Base-by-base conservation (phyloP, 2,113 vertebrate species). In the Upupa epops region DNA sequence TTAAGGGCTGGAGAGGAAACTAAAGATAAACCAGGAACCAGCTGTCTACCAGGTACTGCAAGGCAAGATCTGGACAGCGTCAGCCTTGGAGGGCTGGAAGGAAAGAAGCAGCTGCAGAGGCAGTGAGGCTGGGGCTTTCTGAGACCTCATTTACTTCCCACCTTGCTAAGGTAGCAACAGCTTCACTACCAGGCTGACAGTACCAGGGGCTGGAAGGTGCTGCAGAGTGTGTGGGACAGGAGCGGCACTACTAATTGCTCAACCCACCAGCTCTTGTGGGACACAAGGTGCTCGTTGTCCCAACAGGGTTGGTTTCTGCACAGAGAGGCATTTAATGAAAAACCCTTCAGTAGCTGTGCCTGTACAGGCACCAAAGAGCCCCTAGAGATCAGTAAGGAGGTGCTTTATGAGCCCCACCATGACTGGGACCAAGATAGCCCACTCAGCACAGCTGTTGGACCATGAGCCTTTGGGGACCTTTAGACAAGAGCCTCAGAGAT, bases 261-360 rank as follows among this genome's bases (percentile, higher is more conserved):
- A 1, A 31, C 32, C 59, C 11, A 3, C 61, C 4, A 4, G 19
- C 17, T 17, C n/a, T 72, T 6, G 8, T 0, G 1, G 36, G 46
- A 51, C 55, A 54, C 19, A 52, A 80, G 48, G 36, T 2, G 2
- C 37, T 59, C 1, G 1, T 37, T 6, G 11, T 28, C 48, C 74
- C 8, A 3, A 36, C 46, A 32, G 21, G 13, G 42, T 2, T 70
- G 25, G 55, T 58, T 83, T 96, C 79, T 51, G 31, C 28, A 32
- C 42, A 56, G 56, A 69, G 8, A 7, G 8, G 26, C 36, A 19
- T 84, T 37, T 19, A 58, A 73, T n/a, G 37, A 82, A 84, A 85
- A 84, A 24, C 70, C 70, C 24, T 83, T 58, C 52, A 32, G 31
- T 55, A 36, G 13, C 0, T 26, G 16, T 65, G 25, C 34, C 66